Evolutionary conservation across 2,113 vertebrate genomes (phyloP), one percentile per base, ranked within the genome.

Genomic region (Cavia aperea): DNA sequence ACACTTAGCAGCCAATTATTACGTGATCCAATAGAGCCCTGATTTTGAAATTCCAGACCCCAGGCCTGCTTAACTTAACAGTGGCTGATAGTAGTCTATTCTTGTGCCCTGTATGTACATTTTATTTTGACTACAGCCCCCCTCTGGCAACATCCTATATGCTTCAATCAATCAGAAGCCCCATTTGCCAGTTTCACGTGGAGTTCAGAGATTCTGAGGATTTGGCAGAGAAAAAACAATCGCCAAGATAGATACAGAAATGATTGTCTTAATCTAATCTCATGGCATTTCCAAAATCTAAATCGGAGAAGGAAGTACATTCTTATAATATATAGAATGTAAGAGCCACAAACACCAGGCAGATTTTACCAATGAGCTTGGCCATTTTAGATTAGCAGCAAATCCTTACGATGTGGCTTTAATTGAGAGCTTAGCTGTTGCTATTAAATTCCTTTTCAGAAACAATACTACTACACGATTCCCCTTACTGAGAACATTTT

Each of bases 391-490:
- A 97, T 96, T 95, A 96, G 92, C 49, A 36, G 92, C 88, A 97
- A 97, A 97, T 97, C 96, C 97, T 95, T 96, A 95, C 95, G 93
- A 96, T 95, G 97, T 96, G 97, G 95, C 95, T 97, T 95, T 97
- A 97, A 97, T 97, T 96, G 97, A 96, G 94, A 97, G 96, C 96
- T 97, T 97, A 97, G 87, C 73, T 93, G 23, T 89, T 93, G 85
- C 90, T 93, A 94, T 96, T 95, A 96, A 97, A 96, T 96, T 97
- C 96, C 93, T 93, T 96, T 90, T 96, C 96, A 82, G 96, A 97
- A 96, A 95, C 86, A 95, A 92, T 72, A 31, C 85, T 94, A 91
- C 62, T 54, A 84, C 93, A 96, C 31, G n/a, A 95, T 88, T 58
- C 43, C 91, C 56, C 91, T 95, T 90, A 60, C 91, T 89, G 92